Base-by-base conservation (phyloP, 2,797 vertebrate species). In the Manis pentadactyla region DNA sequence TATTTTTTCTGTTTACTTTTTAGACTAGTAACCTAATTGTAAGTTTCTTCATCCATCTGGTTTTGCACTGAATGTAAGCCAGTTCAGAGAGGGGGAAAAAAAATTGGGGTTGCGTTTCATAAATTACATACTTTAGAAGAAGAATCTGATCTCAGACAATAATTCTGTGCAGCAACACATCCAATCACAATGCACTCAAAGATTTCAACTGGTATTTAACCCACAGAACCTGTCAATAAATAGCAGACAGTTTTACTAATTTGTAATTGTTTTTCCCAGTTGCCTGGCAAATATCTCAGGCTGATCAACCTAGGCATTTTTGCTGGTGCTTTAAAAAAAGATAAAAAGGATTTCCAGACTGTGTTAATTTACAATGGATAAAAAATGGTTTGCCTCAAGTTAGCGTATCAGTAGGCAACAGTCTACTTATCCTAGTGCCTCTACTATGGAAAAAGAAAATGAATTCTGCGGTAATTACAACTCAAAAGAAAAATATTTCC, bases 71-170 rank as follows among this genome's bases (percentile, higher is more conserved):
- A 94, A 59, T 91, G 81, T 75, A 78, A 78, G 46, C 57, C 39
- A 90, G 55, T 59, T 66, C 69, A 77, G 49, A 88, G 84, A 85
- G 19, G 39, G 77, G 73, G 93, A 73, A 87, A 55, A 78, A 89
- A 61, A 77, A 61, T 25, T 25, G 4, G 7, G 42, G 66, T 7
- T 82, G 25, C 34, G 77, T 55, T 83, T 92, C 46, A 90, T 9
- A 96, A 90, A 93, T 93, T 49, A 78, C 19, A 23, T 39, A 64
- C 87, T 90, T 95, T 94, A 92, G 17, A 96, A 71, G 14, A 74
- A 19, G 29, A 96, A 90, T 81, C 14, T 13, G 31, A 88, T 81
- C 23, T 78, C 42, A 92, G 57, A 82, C 25, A 63, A 69, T 64
- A 69, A 89, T 53, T 96, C 14, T 87, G 64, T 68, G 7, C 10